A percentile compares a stretch with the other conserved stretches of the same genome.
Evolutionary conservation across 2,888 invertebrate species (phyloP).

Genomic region (Sarcophaga carnaria): DNA sequence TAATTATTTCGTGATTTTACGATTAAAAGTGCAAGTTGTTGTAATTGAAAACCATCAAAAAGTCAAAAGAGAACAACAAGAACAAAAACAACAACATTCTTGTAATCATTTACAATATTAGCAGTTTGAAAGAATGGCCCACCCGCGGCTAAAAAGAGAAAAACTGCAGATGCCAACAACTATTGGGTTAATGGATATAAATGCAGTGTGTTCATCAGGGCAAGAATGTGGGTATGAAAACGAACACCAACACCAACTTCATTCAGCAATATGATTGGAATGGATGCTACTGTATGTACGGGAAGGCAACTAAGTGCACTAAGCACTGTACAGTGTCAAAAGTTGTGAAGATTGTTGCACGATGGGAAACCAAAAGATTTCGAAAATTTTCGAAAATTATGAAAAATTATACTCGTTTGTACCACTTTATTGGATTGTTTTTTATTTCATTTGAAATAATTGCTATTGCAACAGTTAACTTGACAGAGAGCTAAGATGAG

Average conservation of each 20-base stretch:
- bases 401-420: constrained; percentile 46
- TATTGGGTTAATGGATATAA: constrained; percentile 46
- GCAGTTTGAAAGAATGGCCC: constrained; percentile 48
- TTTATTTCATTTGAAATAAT: constrained; percentile 38
- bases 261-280: too few relatives aligned
- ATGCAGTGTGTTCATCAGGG: constrained; percentile 48
- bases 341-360: constrained; percentile 55
- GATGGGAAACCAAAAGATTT: constrained; percentile 38
- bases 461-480: neutral
- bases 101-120: constrained; percentile 48
- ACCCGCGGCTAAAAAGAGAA: constrained; percentile 51
- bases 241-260: neutral
- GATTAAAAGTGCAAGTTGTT: constrained; percentile 51
- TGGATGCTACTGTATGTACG: too few relatives aligned
- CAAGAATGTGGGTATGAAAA: neutral
- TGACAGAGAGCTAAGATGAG: neutral
- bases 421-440: neutral
- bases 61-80: constrained; percentile 40
- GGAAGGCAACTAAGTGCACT: neutral
- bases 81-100: neutral
- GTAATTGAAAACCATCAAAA: constrained; percentile 67
- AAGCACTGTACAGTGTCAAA: constrained; percentile 44
- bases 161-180: constrained; percentile 37
- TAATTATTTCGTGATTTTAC: constrained; percentile 44
- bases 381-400: constrained; percentile 32